These are phyloP conservation scores for Acronicta alni DNA, from an alignment of 2,888 invertebrate genomes.

Conservation along the genomic window DNA sequence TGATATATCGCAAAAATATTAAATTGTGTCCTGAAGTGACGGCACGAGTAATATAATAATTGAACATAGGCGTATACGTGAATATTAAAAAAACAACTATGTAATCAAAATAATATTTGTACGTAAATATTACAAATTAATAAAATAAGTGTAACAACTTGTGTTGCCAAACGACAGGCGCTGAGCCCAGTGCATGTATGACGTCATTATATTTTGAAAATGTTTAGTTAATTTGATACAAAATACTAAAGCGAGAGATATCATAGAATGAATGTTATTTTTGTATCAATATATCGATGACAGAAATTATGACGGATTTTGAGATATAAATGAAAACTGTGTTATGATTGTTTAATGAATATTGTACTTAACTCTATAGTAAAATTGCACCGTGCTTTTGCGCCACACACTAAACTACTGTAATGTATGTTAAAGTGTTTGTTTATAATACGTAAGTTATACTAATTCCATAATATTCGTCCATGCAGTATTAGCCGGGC, in stretches of 20 bases:
- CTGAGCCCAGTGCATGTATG: constrained; percentile 14
- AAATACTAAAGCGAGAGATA: constrained; percentile 18
- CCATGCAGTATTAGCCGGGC: constrained; percentile 76
- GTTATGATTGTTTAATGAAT: constrained; percentile 55
- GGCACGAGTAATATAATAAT: neutral
- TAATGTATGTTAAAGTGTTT: constrained; percentile 56
- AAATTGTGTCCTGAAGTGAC: neutral
- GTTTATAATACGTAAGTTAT: constrained; percentile 69
- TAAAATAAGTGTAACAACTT: constrained; percentile 1
- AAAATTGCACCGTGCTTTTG: constrained; percentile 79
- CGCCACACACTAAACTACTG: constrained; percentile 69
- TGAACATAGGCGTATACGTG: neutral
- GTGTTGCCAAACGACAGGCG: constrained; percentile 28
- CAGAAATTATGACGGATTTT: constrained; percentile 40
- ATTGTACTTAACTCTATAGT: constrained; percentile 74
- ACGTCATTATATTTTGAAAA: constrained; percentile 6
- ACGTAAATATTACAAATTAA: constrained; percentile 23
- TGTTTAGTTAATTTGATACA: constrained; percentile 30
- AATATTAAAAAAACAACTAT: constrained; percentile 17
- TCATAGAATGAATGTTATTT: constrained; percentile 39
- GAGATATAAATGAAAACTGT: constrained; percentile 30
- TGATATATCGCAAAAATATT: no score
- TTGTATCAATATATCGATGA: constrained; percentile 42
- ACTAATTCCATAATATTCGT: constrained; percentile 69
- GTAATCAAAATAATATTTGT: constrained; percentile 21